These are phyloP conservation scores for Tyria jacobaeae DNA, from an alignment of 2,888 invertebrate species.

Conservation along the genomic window DNA sequence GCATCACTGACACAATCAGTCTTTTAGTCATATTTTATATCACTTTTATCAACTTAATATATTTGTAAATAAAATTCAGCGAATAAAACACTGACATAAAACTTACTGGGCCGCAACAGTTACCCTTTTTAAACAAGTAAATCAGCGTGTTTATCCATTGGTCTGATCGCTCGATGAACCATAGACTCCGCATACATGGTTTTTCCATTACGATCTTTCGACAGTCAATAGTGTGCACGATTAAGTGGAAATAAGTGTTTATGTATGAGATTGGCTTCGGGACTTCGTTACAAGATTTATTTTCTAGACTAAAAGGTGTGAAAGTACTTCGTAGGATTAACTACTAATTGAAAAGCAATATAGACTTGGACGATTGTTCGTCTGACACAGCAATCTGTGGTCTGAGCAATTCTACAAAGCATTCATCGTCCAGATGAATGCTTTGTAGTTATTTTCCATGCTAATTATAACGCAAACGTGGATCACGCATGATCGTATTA, in stretches of 20 bases:
- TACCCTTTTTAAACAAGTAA: constrained; percentile 8
- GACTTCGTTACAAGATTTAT: constrained; percentile 1
- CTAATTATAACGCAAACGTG: too few relatives aligned
- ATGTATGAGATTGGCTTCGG: neutral
- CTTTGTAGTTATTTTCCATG: neutral
- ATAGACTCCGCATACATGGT: constrained; percentile 33
- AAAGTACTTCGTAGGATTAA: neutral
- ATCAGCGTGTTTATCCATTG: constrained; percentile 12
- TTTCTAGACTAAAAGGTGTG: neutral
- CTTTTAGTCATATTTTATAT: too few relatives aligned
- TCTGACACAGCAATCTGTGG: neutral
- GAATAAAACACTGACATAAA: neutral
- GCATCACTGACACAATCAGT: too few relatives aligned
- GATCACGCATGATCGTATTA: too few relatives aligned
- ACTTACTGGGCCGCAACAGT: constrained; percentile 3
- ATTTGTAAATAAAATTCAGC: neutral
- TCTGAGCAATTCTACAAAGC: neutral
- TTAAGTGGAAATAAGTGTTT: constrained; percentile 41
- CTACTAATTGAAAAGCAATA: neutral
- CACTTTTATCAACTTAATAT: too few relatives aligned
- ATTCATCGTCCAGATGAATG: neutral
- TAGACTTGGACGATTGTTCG: neutral
- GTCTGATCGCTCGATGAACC: constrained; percentile 1
- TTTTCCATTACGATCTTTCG: constrained; percentile 42
- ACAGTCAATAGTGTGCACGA: constrained; percentile 16